These are phyloP conservation scores for Plectropomus leopardus DNA, from an alignment of 2,113 vertebrate genomes.

Conservation along the genomic window DNA sequence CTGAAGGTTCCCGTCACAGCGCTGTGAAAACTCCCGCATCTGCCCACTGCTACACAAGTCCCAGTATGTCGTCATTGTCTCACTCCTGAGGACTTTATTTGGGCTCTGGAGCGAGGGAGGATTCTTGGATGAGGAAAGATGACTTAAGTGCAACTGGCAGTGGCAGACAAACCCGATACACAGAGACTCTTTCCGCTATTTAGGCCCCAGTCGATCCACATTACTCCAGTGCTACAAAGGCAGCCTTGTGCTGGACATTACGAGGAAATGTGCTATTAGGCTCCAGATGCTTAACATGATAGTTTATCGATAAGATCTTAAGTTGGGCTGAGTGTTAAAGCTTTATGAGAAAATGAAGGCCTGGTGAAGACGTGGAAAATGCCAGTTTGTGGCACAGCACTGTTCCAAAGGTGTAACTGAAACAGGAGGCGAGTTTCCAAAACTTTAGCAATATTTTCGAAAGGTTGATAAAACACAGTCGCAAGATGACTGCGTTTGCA, in stretches of 20 bases:
- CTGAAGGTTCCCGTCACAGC: slow-evolving; percentile 8
- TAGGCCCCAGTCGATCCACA: slow-evolving; percentile 23
- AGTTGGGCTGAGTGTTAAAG: background rate
- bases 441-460: no score
- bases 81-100: background rate
- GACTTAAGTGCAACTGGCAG: slow-evolving; percentile 37
- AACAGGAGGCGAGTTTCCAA: no score
- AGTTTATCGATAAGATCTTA: background rate
- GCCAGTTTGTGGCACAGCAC: background rate
- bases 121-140: slow-evolving; percentile 47
- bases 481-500: no score
- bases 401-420: no score
- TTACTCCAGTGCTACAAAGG: slow-evolving; percentile 34
- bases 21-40: slow-evolving; percentile 51
- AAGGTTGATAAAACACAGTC: no score
- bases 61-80: slow-evolving; percentile 40
- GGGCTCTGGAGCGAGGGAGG: background rate
- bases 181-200: slow-evolving; percentile 46
- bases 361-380: background rate
- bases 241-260: slow-evolving; percentile 29
- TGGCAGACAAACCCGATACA: slow-evolving; percentile 17
- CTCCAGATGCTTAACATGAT: background rate
- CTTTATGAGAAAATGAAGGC: background rate
- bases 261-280: background rate
- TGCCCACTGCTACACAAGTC: slow-evolving; percentile 29